phyloP scores from a whole-genome alignment of 2,113 vertebrate genomes.

The Halcyon senegalensis region DNA sequence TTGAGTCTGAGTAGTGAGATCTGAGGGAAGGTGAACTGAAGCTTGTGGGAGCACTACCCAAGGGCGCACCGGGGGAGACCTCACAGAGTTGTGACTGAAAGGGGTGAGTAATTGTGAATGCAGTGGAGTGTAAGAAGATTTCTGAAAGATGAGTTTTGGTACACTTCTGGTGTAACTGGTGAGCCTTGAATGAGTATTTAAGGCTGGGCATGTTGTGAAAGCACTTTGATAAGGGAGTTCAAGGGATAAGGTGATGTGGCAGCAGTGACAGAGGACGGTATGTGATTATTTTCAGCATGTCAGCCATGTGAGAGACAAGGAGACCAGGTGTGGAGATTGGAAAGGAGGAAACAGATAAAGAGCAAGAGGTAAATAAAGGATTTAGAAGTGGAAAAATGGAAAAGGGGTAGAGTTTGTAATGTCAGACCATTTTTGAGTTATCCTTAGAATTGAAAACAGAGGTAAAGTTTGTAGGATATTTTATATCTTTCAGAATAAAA shows the following conservation, averaged over 20 bases:
- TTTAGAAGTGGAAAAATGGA: background rate
- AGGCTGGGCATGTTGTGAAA: background rate
- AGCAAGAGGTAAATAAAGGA: background rate
- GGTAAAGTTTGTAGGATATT: background rate
- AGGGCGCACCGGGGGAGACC: fast-evolving
- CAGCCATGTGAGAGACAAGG: background rate
- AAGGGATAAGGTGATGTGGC: background rate
- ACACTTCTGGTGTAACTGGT: background rate
- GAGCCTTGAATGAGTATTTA: background rate
- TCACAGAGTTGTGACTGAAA: background rate
- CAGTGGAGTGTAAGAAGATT: background rate
- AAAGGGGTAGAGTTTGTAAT: background rate
- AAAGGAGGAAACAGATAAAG: background rate
- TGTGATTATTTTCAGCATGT: background rate
- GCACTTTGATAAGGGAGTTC: background rate
- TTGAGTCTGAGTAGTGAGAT: background rate
- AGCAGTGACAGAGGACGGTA: background rate
- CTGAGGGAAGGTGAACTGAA: background rate
- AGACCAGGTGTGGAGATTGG: background rate
- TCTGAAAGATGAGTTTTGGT: background rate
- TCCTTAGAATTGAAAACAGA: background rate
- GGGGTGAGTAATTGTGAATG: background rate
- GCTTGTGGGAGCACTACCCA: background rate
- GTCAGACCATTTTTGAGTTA: background rate
- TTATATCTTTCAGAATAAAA: background rate